A percentile compares a stretch with the other conserved stretches of the same genome.
phyloP scores from a whole-genome alignment of 2,113 vertebrate genomes.

The Ceratotherium simum region DNA sequence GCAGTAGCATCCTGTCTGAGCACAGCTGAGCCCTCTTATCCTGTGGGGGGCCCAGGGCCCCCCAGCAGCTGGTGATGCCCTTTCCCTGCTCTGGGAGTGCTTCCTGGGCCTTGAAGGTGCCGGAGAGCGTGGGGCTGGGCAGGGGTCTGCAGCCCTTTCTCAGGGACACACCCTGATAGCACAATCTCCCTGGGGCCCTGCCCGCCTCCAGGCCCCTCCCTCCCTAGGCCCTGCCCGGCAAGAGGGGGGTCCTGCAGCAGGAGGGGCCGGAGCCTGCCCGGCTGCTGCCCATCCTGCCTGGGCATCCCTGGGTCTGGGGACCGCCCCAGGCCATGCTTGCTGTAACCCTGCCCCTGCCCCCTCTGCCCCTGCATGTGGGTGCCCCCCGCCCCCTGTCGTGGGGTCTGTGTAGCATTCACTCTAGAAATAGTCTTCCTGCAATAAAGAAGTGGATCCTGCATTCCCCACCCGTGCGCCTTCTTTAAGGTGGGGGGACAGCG shows the following conservation, averaged over 20 bases:
- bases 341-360: not conserved
- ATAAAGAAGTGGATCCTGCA: constrained; percentile 75
- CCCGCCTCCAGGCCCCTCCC: constrained; percentile 26
- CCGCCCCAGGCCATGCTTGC: constrained; percentile 57
- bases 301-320: constrained; percentile 66
- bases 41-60: not conserved
- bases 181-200: constrained; percentile 72
- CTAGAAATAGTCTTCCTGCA: constrained; percentile 80
- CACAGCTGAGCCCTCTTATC: not conserved
- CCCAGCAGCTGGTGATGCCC: not conserved
- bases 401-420: constrained; percentile 66
- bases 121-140: constrained; percentile 6
- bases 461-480: not conserved
- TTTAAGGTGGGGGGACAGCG: not conserved
- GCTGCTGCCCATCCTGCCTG: not conserved
- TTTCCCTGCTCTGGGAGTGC: not conserved
- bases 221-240: not conserved
- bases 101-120: constrained; percentile 36
- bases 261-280: not conserved
- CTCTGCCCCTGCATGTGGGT: constrained; percentile 74
- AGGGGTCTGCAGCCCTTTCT: constrained; percentile 74
- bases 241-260: not conserved
- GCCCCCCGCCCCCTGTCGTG: constrained; percentile 4
- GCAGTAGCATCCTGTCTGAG: not conserved
- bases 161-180: constrained; percentile 84